Base-by-base conservation (phyloP, 2,888 invertebrate species). In the Sphaeridia pumilis region DNA sequence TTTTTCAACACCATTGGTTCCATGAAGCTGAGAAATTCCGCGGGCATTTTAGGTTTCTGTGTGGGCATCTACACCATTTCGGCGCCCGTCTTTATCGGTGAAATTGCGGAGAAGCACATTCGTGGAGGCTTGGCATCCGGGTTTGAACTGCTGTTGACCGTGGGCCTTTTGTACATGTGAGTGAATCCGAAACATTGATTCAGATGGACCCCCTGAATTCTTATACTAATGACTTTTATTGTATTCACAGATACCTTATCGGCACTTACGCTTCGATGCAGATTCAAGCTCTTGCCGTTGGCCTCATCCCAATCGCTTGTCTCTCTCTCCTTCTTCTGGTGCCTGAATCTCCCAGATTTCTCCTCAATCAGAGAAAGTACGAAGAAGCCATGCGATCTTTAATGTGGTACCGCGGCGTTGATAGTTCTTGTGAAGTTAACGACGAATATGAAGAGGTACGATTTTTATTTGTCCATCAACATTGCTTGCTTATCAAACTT, bases 1-100 rank as follows among this genome's bases (percentile, higher is more conserved):
- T 14, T 10, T 31, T 31, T 31, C 31, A 31, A 14, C 31, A 14
- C 31, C 31, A 31, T 31, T 31, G 7, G 7, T 10, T 31, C 14
- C 14, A 31, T 31, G 7, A 31, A 31, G n/a, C n/a, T n/a, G n/a
- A n/a, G n/a, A n/a, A n/a, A n/a, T n/a, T n/a, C n/a, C n/a, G n/a
- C n/a, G n/a, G n/a, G n/a, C n/a, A n/a, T 22, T 27, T 20, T 26
- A 3, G 89, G 88, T 26, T 68, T 84, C 41, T 81, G 84, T 17
- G 81, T 81, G 27, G 88, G 89, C 26, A 84, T 87, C 2, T 84
- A 84, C 67, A 87, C 87, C 65, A 81, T 88, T n/a, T 82, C 84
- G 0, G 84, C 83, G 0, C 90, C 93, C 0, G 78, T 89, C 58
- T 89, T 88, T 68, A 83, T 82, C 4, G 83, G 81, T 38, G 94